phyloP scores from a whole-genome alignment of 2,797 vertebrate genomes.

The Alauda arvensis region DNA sequence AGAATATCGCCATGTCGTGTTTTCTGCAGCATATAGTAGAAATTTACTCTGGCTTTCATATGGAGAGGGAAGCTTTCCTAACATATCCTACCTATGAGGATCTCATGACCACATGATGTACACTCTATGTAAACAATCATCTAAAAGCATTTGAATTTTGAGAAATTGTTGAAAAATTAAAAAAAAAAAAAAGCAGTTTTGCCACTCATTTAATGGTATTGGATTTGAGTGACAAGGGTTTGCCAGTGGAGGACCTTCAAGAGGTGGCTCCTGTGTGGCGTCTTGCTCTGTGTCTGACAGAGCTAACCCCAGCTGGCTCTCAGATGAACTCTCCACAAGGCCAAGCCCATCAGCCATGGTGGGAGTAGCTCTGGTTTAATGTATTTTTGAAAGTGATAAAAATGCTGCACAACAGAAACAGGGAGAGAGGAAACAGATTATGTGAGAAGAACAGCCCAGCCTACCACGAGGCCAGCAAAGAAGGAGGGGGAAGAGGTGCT shows the following conservation, averaged over 20 bases:
- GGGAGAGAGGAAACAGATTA: neutral
- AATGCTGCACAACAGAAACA: neutral
- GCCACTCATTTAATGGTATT: neutral
- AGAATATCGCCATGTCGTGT: neutral
- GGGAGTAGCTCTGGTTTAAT: neutral
- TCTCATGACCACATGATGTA: neutral
- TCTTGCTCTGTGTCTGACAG: neutral
- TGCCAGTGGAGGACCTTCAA: neutral
- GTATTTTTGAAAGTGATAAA: neutral
- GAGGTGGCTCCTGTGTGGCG: no score
- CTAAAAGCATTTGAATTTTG: neutral
- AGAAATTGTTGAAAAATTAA: neutral
- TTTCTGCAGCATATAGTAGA: neutral
- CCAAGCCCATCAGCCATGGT: neutral
- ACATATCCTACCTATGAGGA: neutral
- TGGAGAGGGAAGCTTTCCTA: neutral
- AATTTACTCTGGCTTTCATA: neutral
- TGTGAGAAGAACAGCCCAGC: neutral
- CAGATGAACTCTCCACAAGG: neutral
- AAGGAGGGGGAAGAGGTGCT: neutral
- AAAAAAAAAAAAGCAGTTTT: neutral
- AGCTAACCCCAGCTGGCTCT: neutral
- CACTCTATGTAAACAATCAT: neutral
- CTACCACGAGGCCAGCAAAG: fast-evolving
- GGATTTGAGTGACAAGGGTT: neutral